Evolutionary conservation across 2,888 invertebrate genomes (phyloP).

Genomic region (Cartodere bifasciata): DNA sequence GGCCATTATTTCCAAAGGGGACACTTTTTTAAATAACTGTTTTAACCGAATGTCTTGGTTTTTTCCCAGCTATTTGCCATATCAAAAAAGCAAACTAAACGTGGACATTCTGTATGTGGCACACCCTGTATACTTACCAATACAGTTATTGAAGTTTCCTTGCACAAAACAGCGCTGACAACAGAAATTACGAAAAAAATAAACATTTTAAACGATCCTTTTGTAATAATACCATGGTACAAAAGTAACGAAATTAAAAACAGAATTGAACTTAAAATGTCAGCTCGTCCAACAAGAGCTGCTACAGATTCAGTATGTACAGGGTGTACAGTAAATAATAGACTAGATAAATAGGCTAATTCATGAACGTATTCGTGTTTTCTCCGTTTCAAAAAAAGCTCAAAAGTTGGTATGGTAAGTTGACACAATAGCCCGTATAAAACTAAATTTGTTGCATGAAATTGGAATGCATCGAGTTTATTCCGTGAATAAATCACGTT

Average conservation of each 20-base stretch:
- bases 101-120: constrained; percentile 3
- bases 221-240: constrained; percentile 40
- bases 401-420: constrained; percentile 39
- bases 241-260: constrained; percentile 57
- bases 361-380: constrained; percentile 28
- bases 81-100: no score
- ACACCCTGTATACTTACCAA: constrained; percentile 47
- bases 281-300: constrained; percentile 86
- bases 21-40: no score
- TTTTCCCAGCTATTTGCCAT: no score
- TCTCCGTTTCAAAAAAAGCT: constrained; percentile 22
- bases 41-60: no score
- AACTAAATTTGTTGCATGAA: constrained; percentile 64
- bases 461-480: constrained; percentile 43
- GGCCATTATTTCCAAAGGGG: no score
- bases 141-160: constrained; percentile 86
- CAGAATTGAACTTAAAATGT: constrained; percentile 69
- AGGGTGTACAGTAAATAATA: constrained; percentile 84
- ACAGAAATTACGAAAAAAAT: constrained; percentile 35
- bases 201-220: constrained; percentile 22
- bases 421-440: constrained; percentile 54
- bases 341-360: constrained; percentile 49
- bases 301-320: constrained; percentile 88
- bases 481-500: constrained; percentile 53
- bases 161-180: constrained; percentile 67